phyloP scores from a whole-genome alignment of 2,888 invertebrate genomes.

The Hemicrepidius hirtus region DNA sequence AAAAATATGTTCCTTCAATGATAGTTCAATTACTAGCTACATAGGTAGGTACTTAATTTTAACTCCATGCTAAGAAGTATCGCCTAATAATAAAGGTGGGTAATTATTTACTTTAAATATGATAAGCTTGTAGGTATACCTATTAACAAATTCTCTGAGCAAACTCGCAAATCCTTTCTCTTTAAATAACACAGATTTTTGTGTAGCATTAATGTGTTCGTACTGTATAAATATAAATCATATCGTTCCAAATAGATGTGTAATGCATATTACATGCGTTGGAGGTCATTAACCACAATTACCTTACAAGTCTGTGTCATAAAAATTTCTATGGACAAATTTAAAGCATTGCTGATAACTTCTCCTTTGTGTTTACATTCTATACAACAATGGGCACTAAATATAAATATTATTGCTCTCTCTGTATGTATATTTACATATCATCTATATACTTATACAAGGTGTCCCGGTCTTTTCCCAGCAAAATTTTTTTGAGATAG shows the following conservation, averaged over 20 bases:
- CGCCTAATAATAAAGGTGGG: too few relatives aligned
- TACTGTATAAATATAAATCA: neutral
- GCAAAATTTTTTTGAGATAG: too few relatives aligned
- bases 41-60: too few relatives aligned
- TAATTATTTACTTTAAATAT: neutral
- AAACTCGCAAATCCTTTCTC: slow-evolving; percentile 19
- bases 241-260: slow-evolving; percentile 9
- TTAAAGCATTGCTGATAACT: slow-evolving; percentile 30
- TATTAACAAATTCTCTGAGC: slow-evolving; percentile 7
- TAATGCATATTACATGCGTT: slow-evolving; percentile 28
- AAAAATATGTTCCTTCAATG: too few relatives aligned
- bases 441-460: neutral
- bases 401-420: slow-evolving; percentile 27
- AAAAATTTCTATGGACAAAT: slow-evolving; percentile 36
- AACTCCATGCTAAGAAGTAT: too few relatives aligned
- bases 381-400: slow-evolving; percentile 39
- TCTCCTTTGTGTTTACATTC: slow-evolving; percentile 23
- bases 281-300: slow-evolving; percentile 38
- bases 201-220: neutral
- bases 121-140: neutral
- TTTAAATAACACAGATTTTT: slow-evolving; percentile 17
- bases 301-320: slow-evolving; percentile 14
- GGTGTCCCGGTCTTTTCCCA: too few relatives aligned
- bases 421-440: neutral
- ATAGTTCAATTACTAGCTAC: too few relatives aligned